Evolutionary conservation across 2,888 invertebrate genomes (phyloP).

Genomic region (Catocala nupta): DNA sequence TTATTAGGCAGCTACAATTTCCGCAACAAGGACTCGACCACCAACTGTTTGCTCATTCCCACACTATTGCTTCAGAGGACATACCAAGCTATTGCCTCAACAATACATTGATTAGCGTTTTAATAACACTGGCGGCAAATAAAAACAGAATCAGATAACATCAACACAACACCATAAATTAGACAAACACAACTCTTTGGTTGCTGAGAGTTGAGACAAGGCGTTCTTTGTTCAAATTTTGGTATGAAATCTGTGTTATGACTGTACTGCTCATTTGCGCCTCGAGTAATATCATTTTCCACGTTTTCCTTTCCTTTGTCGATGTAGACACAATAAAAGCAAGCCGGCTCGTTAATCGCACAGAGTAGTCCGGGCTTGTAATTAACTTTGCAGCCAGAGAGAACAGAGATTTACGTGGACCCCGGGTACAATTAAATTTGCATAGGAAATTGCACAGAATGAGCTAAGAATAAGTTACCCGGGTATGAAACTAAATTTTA

Average conservation of each 20-base stretch:
- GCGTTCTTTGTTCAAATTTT: constrained; percentile 37
- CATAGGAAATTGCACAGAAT: constrained; percentile 86
- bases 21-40: not conserved
- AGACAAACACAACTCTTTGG: constrained; percentile 28
- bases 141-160: constrained; percentile 19
- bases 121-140: constrained; percentile 17
- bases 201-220: constrained; percentile 10
- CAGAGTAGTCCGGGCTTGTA: constrained; percentile 76
- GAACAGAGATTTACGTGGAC: constrained; percentile 84
- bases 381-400: constrained; percentile 84
- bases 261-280: constrained; percentile 51
- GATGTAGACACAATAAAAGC: constrained; percentile 83
- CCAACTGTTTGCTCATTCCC: not conserved
- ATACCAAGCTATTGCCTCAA: not conserved
- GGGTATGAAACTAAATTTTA: constrained; percentile 77
- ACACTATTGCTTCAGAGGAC: not conserved
- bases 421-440: constrained; percentile 86
- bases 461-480: constrained; percentile 82
- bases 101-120: constrained; percentile 22
- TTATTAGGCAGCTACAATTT: not conserved
- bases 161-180: constrained; percentile 23
- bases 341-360: constrained; percentile 80
- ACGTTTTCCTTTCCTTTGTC: constrained; percentile 70
- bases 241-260: constrained; percentile 36
- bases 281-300: constrained; percentile 68